Conservation (phyloP, 2,113 vertebrate genomes). For the Charadrius vociferus region DNA sequence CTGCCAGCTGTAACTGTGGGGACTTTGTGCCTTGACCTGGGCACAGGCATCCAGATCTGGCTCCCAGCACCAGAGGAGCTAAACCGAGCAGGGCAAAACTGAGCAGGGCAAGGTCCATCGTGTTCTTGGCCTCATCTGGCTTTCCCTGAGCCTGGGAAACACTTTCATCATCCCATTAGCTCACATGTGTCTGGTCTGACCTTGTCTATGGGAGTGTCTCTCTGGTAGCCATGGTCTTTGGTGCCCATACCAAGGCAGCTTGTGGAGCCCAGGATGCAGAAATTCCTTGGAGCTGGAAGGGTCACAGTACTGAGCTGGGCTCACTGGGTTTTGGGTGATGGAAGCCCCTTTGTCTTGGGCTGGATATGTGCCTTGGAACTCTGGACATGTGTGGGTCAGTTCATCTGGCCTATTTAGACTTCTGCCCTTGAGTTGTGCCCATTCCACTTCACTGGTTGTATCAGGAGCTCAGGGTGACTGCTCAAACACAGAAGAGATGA, state of each 20-base stretch:
- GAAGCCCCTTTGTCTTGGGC: accelerated
- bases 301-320: background rate
- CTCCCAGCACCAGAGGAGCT: background rate
- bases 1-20: background rate
- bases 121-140: background rate
- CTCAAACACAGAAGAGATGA: background rate
- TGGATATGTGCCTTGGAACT: background rate
- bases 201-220: background rate
- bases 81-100: background rate
- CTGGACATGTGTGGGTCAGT: background rate
- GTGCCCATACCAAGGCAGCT: background rate
- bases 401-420: background rate
- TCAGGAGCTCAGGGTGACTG: accelerated
- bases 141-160: background rate
- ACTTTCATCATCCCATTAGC: background rate
- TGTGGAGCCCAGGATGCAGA: background rate
- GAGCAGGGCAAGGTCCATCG: background rate
- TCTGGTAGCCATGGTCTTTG: background rate
- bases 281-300: background rate
- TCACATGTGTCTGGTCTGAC: background rate
- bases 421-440: background rate
- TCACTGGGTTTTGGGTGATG: background rate
- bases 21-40: background rate
- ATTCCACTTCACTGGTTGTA: background rate
- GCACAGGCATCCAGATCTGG: background rate